Evolutionary conservation across 1,140 invertebrate species (phyloP).

Genomic region (Bemisia tabaci): DNA sequence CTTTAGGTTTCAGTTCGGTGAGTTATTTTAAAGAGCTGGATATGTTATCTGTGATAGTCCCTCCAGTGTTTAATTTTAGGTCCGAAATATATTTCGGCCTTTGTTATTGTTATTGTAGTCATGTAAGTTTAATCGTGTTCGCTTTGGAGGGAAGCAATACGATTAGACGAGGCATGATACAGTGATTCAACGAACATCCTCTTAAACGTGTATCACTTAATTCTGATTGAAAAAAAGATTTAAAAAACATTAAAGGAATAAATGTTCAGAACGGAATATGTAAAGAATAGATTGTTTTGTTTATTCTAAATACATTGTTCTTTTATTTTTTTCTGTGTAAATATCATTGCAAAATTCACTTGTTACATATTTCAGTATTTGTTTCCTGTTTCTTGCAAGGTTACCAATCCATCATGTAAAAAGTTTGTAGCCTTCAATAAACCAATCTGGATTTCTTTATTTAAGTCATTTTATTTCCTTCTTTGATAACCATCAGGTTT

Average conservation of each 20-base stretch:
- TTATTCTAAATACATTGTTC: background rate
- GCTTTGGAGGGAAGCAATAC: background rate
- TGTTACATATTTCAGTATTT: background rate
- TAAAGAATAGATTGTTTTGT: background rate
- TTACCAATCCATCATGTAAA: background rate
- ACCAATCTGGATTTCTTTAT: background rate
- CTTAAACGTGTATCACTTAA: too few species aligned
- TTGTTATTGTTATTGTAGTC: background rate
- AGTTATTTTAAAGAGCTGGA: background rate
- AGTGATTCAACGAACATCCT: too few species aligned
- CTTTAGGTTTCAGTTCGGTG: too few species aligned
- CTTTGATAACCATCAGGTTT: too few species aligned
- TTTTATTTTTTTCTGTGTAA: background rate
- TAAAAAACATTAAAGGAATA: too few species aligned
- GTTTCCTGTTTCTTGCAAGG: background rate
- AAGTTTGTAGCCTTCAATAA: background rate
- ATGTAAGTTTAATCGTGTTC: background rate
- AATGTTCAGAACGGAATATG: too few species aligned
- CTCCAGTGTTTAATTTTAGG: background rate
- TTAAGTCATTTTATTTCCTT: background rate
- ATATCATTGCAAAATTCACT: background rate
- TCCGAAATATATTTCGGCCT: background rate
- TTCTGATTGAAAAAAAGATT: too few species aligned
- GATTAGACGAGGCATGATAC: too few species aligned
- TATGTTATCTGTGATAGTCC: background rate